These are phyloP conservation scores for Leptoteleia sp. DNA, from an alignment of 1,140 invertebrate genomes.

Conservation along the genomic window DNA sequence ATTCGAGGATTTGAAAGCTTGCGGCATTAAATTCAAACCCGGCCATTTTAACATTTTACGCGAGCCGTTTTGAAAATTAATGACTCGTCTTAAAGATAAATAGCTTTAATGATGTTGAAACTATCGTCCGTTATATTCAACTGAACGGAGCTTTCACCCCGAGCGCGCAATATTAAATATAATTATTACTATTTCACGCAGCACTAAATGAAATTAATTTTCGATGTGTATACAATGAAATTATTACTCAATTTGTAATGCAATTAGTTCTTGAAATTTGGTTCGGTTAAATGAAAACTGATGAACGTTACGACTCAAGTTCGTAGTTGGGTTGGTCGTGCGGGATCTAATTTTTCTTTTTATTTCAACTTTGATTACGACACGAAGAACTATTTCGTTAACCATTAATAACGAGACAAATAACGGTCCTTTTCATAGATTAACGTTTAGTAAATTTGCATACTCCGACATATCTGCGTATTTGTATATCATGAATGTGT, in stretches of 20 bases:
- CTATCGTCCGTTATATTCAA: not conserved
- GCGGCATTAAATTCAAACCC: no score
- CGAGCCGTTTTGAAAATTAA: no score
- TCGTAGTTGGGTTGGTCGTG: no score
- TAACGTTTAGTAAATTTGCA: constrained; percentile 54
- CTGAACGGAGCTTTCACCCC: not conserved
- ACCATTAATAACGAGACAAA: constrained; percentile 28
- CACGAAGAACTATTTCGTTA: constrained; percentile 5
- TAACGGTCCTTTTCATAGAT: constrained; percentile 51
- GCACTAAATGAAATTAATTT: constrained; percentile 2
- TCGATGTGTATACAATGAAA: not conserved
- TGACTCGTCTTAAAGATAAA: not conserved
- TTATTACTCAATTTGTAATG: not conserved
- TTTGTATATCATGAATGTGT: constrained; percentile 45
- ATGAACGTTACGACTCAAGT: no score
- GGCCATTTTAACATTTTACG: no score
- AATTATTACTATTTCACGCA: constrained; percentile 1
- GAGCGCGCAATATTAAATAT: not conserved
- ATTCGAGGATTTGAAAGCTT: no score
- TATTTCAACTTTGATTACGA: no score
- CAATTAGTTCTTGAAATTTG: constrained; percentile 2
- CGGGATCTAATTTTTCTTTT: no score
- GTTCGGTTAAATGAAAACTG: not conserved
- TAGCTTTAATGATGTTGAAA: not conserved
- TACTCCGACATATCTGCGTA: constrained; percentile 42